These are phyloP conservation scores for Hiodon tergisus DNA, from an alignment of 2,113 vertebrate genomes.

Conservation along the genomic window DNA sequence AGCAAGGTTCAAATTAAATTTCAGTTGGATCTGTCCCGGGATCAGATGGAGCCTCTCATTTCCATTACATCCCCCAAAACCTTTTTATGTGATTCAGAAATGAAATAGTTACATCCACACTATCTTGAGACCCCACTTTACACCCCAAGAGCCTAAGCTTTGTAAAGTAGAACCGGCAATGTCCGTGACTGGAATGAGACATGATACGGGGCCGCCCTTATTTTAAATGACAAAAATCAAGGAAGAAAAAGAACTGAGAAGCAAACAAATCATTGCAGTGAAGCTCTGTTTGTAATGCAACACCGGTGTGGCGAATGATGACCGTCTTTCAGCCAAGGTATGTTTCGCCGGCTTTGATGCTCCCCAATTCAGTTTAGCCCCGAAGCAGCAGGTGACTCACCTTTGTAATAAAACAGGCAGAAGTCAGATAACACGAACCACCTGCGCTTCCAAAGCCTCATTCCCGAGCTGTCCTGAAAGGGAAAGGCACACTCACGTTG, in stretches of 20 bases:
- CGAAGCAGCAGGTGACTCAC: conserved; percentile 63
- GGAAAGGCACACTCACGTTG: conserved; percentile 20
- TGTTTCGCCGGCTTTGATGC: conserved; percentile 1
- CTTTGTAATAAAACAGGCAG: conserved; percentile 99
- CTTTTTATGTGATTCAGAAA: no score
- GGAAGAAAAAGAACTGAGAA: neutral
- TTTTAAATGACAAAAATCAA: neutral
- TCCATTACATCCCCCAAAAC: no score
- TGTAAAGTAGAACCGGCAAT: no score
- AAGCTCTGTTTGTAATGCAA: neutral
- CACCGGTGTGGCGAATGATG: neutral
- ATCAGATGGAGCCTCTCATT: no score
- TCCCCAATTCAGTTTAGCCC: neutral
- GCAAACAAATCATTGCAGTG: neutral
- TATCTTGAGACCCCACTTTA: no score
- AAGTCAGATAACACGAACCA: conserved; percentile 98
- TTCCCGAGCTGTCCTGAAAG: conserved; percentile 94
- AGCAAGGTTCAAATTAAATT: no score
- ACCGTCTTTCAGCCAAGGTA: neutral
- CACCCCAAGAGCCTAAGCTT: no score
- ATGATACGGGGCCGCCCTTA: no score
- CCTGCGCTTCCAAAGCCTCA: conserved; percentile 94
- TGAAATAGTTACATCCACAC: no score
- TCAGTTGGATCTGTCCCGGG: no score
- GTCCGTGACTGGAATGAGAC: no score